These are phyloP conservation scores for Archilochus colubris DNA, from an alignment of 2,113 vertebrate genomes.

Conservation along the genomic window DNA sequence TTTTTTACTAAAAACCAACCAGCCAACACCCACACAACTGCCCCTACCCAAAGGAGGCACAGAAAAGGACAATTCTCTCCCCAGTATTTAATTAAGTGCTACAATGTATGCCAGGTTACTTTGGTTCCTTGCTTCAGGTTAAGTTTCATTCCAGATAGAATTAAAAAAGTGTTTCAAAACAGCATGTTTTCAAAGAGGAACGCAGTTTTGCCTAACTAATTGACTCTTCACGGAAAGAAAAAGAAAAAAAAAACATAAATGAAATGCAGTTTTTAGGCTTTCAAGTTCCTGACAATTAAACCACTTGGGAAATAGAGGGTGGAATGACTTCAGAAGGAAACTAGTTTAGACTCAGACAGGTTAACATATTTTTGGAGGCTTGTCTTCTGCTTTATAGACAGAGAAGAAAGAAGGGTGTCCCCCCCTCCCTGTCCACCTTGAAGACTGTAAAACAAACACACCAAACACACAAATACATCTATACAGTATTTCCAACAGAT, in stretches of 20 bases:
- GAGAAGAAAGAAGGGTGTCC: neutral
- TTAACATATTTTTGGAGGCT: neutral
- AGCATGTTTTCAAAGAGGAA: neutral
- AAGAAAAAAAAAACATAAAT: neutral
- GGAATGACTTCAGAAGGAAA: neutral
- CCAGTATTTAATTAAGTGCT: fast-evolving
- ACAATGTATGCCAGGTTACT: neutral
- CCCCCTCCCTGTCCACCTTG: neutral
- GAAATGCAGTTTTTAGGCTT: neutral
- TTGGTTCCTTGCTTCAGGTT: neutral
- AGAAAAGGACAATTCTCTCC: neutral
- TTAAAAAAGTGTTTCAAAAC: neutral
- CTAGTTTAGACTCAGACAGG: neutral
- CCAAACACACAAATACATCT: neutral
- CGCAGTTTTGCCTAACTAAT: neutral
- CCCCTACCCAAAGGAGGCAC: neutral
- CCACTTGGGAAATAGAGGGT: neutral
- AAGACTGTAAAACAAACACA: neutral
- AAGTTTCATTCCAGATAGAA: neutral
- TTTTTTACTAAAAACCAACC: too few relatives aligned
- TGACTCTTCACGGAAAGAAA: neutral
- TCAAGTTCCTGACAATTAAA: neutral
- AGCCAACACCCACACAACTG: neutral
- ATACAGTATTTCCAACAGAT: neutral
- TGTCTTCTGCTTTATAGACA: neutral